Conservation (phyloP, 2,797 vertebrate genomes). For the Xenops minutus region DNA sequence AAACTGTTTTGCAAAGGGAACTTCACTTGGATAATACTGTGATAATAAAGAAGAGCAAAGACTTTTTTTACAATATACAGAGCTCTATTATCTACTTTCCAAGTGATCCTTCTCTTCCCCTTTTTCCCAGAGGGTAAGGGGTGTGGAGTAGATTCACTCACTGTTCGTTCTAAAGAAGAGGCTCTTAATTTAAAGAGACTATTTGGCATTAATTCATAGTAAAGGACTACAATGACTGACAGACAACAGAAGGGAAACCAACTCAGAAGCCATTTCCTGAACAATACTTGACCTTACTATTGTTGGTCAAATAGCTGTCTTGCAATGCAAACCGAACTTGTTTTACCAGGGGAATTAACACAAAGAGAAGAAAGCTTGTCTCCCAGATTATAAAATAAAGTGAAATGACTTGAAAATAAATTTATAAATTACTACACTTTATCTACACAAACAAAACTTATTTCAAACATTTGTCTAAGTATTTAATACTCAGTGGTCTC, state of each 20-base stretch:
- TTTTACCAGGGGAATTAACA: background rate
- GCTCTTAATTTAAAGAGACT: conserved; percentile 26
- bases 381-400: background rate
- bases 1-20: conserved; percentile 59
- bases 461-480: conserved; percentile 3
- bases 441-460: background rate
- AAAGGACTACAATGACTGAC: background rate
- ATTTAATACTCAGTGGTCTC: background rate
- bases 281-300: background rate
- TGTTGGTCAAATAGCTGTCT: background rate
- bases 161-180: background rate
- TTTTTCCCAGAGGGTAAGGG: background rate
- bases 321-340: background rate
- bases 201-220: conserved; percentile 29
- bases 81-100: background rate
- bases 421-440: background rate
- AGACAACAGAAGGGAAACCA: background rate
- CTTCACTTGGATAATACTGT: conserved; percentile 17
- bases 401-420: background rate
- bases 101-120: background rate
- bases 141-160: background rate
- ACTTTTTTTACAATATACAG: conserved; percentile 35
- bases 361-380: background rate
- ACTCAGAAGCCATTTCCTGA: background rate
- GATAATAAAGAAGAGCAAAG: conserved; percentile 30